Percentiles rank a stretch among this genome's conserved stretches.
These are phyloP conservation scores for mouse (Mus musculus) DNA, from an alignment of 2,113 vertebrate genomes.

Conservation along the genomic window DNA sequence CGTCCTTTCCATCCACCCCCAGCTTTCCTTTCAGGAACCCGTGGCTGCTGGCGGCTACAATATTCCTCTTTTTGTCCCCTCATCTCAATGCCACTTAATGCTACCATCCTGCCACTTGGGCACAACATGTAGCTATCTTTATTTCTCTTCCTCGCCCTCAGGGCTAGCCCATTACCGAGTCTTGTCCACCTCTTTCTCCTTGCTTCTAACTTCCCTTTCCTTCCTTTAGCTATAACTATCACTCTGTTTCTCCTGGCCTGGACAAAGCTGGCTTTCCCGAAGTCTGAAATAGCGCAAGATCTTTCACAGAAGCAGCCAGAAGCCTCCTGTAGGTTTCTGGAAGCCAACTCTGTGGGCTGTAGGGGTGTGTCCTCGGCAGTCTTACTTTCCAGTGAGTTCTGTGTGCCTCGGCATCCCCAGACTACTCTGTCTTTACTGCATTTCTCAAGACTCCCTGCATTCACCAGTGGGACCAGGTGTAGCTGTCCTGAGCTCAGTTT, in stretches of 20 bases:
- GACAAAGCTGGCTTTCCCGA: not conserved
- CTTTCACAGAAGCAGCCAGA: not conserved
- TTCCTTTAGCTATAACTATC: not conserved
- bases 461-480: not conserved
- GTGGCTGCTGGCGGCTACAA: too few relatives aligned
- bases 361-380: not conserved
- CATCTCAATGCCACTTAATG: not conserved
- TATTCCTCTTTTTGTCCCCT: not conserved
- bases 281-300: too few relatives aligned
- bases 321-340: not conserved
- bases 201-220: not conserved
- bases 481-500: not conserved
- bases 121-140: not conserved
- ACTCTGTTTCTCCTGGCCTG: not conserved
- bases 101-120: too few relatives aligned
- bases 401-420: accelerated
- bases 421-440: not conserved
- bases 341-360: not conserved
- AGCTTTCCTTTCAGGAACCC: too few relatives aligned
- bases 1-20: too few relatives aligned
- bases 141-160: not conserved
- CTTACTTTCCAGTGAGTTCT: not conserved
- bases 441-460: not conserved
- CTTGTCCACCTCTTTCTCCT: not conserved
- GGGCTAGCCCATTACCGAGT: too few relatives aligned